phyloP scores from a whole-genome alignment of 92 coral and sea anemone species.

The Meandrina meandrites region DNA sequence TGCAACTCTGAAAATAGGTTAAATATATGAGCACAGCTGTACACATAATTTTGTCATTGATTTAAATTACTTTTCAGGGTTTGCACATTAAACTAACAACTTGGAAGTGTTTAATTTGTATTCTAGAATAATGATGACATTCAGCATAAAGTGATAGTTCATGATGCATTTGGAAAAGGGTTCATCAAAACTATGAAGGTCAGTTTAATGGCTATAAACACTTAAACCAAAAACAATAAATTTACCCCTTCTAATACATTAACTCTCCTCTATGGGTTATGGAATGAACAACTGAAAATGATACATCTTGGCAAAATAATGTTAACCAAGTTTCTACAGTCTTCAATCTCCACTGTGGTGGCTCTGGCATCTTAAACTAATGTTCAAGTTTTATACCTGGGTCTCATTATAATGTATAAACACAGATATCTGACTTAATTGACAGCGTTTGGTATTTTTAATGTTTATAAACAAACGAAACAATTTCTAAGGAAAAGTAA shows the following conservation, averaged over 20 bases:
- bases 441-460: too few species aligned
- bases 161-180: constrained; percentile 94
- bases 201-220: neutral
- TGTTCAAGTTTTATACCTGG: too few species aligned
- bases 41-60: neutral
- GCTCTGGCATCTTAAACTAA: too few species aligned
- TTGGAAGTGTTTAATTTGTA: neutral
- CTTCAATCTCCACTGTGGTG: too few species aligned
- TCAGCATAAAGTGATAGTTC: constrained; percentile 76
- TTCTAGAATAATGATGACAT: constrained; percentile 81
- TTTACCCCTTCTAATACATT: too few species aligned
- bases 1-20: neutral
- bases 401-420: too few species aligned
- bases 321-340: too few species aligned
- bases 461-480: too few species aligned
- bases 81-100: neutral
- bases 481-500: too few species aligned
- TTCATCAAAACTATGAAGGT: constrained; percentile 81
- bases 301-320: neutral
- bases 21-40: neutral
- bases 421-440: too few species aligned
- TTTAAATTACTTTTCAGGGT: neutral
- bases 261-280: neutral
- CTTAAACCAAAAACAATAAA: too few species aligned
- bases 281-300: neutral